Conservation (phyloP, 1,140 invertebrate species). For the Panagrolaimus sp. region DNA sequence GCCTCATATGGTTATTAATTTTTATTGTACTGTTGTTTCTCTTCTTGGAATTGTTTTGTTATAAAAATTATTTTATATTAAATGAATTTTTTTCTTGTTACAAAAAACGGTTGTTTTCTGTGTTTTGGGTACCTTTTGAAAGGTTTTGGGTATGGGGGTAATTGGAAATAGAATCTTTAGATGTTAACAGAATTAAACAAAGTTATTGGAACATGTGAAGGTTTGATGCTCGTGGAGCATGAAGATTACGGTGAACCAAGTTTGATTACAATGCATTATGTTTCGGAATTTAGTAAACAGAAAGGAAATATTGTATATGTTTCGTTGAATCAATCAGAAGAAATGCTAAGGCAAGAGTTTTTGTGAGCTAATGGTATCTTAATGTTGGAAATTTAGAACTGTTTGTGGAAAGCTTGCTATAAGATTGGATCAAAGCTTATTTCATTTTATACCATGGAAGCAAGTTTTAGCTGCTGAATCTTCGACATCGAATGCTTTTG, state of each 20-base stretch:
- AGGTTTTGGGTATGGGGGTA: neutral
- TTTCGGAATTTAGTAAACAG: neutral
- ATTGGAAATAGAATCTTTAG: neutral
- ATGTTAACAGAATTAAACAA: constrained; percentile 4
- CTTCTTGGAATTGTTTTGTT: constrained; percentile 27
- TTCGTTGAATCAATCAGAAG: constrained; percentile 1
- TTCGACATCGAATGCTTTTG: neutral
- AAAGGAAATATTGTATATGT: neutral
- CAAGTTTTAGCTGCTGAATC: constrained; percentile 6
- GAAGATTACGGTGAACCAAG: neutral
- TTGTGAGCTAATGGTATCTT: neutral
- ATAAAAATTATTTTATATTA: constrained; percentile 18
- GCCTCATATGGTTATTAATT: constrained; percentile 16
- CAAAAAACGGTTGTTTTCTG: neutral
- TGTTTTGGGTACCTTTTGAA: constrained; percentile 10
- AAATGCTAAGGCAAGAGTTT: neutral
- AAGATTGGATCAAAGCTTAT: constrained; percentile 12
- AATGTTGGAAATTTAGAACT: constrained; percentile 14
- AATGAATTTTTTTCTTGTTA: neutral
- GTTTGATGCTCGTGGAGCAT: neutral
- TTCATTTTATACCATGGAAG: constrained; percentile 21
- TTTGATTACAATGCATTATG: neutral
- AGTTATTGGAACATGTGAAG: neutral
- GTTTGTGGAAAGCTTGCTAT: constrained; percentile 25
- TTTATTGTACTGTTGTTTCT: constrained; percentile 12